A percentile compares a stretch with the other conserved stretches of the same genome.
Conservation (phyloP, 2,113 vertebrate genomes). For the Hepsetus odoe region DNA sequence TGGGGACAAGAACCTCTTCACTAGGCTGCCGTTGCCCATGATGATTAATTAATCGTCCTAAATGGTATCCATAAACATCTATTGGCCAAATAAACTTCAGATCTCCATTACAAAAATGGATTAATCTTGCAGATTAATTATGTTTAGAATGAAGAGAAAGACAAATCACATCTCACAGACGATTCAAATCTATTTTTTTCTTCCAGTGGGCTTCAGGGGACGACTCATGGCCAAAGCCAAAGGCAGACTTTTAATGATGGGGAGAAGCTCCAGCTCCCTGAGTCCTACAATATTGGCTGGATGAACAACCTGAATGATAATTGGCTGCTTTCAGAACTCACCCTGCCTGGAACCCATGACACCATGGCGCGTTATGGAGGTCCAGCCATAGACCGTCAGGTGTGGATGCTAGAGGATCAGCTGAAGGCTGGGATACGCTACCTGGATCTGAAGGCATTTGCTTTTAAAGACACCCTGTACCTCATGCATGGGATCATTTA, state of each 20-base stretch:
- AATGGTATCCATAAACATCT: too few species aligned
- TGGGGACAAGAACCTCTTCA: too few species aligned
- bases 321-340: conserved; percentile 69
- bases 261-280: conserved; percentile 45
- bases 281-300: conserved; percentile 67
- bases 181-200: too few species aligned
- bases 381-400: conserved; percentile 64
- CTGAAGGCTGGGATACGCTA: conserved; percentile 75
- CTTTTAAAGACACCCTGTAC: conserved; percentile 62
- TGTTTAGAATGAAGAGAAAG: too few species aligned
- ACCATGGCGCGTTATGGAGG: conserved; percentile 75
- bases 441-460: conserved; percentile 72
- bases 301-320: conserved; percentile 69
- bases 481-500: conserved; percentile 74
- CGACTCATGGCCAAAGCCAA: not conserved
- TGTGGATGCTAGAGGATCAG: conserved; percentile 72
- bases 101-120: too few species aligned
- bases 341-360: conserved; percentile 78
- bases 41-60: too few species aligned
- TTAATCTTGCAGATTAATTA: too few species aligned
- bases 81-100: too few species aligned
- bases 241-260: conserved; percentile 54
- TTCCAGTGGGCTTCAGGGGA: not conserved
- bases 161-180: too few species aligned
- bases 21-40: too few species aligned